Conservation (phyloP, 2,797 vertebrate genomes). For the Petrocephalus sullivani region DNA sequence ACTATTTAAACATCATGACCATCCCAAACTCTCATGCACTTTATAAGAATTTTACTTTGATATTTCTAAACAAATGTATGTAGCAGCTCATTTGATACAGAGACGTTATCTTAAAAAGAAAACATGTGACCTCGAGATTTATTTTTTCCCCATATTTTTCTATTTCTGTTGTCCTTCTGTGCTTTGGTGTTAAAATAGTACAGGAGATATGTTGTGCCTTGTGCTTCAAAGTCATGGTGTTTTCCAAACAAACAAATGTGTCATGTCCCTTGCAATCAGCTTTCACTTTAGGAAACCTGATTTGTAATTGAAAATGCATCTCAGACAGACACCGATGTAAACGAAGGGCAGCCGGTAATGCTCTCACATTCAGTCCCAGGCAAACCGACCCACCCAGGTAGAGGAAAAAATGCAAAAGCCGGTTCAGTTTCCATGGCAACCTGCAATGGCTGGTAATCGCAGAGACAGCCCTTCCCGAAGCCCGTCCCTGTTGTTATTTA, state of each 20-base stretch:
- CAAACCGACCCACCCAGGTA: slow-evolving; percentile 34
- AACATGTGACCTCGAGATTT: slow-evolving; percentile 23
- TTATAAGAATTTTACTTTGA: slow-evolving; percentile 28
- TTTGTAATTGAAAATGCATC: background rate
- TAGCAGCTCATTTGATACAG: slow-evolving; percentile 29
- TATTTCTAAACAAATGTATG: slow-evolving; percentile 30
- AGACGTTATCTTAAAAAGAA: slow-evolving; percentile 8
- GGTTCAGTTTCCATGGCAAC: slow-evolving; percentile 58
- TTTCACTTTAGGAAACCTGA: background rate
- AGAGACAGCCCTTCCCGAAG: slow-evolving; percentile 5
- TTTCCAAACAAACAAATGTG: slow-evolving; percentile 7
- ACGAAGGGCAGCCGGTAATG: slow-evolving; percentile 20
- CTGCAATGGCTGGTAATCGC: slow-evolving; percentile 39
- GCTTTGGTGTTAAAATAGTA: slow-evolving; percentile 22
- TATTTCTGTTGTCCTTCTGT: slow-evolving; percentile 37
- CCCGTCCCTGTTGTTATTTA: background rate
- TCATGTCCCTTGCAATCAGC: background rate
- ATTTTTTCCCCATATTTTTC: slow-evolving; percentile 34
- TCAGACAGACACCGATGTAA: background rate
- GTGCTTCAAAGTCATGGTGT: slow-evolving; percentile 19
- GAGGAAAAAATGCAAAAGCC: slow-evolving; percentile 34
- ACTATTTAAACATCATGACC: slow-evolving; percentile 24
- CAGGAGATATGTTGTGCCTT: slow-evolving; percentile 30
- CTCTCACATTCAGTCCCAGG: slow-evolving; percentile 27
- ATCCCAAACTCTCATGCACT: slow-evolving; percentile 31